phyloP scores from a whole-genome alignment of 2,888 invertebrate species.

The Dugesia japonica region DNA sequence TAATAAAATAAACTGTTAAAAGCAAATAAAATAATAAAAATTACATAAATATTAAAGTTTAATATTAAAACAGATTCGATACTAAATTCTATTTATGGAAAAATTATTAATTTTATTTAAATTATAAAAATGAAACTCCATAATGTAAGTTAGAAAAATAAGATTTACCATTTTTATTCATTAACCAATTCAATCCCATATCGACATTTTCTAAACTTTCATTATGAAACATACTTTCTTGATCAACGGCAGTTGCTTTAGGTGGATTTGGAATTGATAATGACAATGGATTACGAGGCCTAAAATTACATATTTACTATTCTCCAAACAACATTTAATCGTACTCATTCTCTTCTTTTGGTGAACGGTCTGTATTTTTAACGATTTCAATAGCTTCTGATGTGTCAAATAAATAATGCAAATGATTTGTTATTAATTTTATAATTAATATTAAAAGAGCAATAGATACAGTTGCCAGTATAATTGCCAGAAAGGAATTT shows the following conservation, averaged over 20 bases:
- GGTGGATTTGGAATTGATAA: neutral
- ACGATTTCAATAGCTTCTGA: neutral
- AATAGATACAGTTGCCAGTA: neutral
- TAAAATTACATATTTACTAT: too few relatives aligned
- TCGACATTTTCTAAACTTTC: neutral
- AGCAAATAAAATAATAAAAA: too few relatives aligned
- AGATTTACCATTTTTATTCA: neutral
- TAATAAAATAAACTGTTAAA: too few relatives aligned
- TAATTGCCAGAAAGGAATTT: neutral
- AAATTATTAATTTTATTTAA: too few relatives aligned
- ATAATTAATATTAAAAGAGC: neutral
- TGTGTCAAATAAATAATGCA: neutral
- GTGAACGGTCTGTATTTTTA: neutral
- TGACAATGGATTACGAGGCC: neutral
- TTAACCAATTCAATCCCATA: neutral
- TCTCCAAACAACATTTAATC: too few relatives aligned
- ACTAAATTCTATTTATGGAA: too few relatives aligned
- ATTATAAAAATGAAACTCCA: too few relatives aligned
- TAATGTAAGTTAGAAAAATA: too few relatives aligned
- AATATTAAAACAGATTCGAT: too few relatives aligned
- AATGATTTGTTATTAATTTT: neutral
- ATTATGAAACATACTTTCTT: slow-evolving; percentile 15
- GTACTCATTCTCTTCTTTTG: neutral
- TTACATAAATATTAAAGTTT: too few relatives aligned
- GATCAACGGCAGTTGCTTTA: neutral